Evolutionary conservation across 1,140 invertebrate species (phyloP).

Genomic region (Trichonephila clavipes): DNA sequence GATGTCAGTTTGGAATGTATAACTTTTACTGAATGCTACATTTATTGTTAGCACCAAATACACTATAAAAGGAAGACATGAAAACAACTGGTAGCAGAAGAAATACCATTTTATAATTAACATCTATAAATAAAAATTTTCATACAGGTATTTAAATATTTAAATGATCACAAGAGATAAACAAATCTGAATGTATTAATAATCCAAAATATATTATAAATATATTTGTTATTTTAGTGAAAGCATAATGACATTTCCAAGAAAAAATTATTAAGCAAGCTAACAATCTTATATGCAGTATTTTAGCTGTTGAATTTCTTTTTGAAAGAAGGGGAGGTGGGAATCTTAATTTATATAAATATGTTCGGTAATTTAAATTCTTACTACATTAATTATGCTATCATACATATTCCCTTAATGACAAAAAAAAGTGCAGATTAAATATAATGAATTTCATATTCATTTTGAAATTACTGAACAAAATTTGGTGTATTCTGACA

Average conservation of each 20-base stretch:
- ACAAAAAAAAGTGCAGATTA: too few relatives aligned
- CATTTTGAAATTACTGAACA: too few relatives aligned
- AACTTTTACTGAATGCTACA: not conserved
- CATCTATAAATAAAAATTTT: not conserved
- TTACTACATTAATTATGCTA: too few relatives aligned
- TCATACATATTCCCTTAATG: too few relatives aligned
- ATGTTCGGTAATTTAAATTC: too few relatives aligned
- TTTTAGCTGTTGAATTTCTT: too few relatives aligned
- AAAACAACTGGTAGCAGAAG: not conserved
- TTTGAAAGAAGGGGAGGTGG: too few relatives aligned
- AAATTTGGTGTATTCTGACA: too few relatives aligned
- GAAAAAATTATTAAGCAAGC: not conserved
- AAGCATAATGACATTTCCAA: not conserved
- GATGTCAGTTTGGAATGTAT: not conserved
- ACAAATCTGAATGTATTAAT: not conserved
- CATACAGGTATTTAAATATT: not conserved
- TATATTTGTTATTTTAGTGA: not conserved
- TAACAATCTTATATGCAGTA: too few relatives aligned
- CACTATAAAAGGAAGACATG: not conserved
- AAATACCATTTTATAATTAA: not conserved
- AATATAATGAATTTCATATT: too few relatives aligned
- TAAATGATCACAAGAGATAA: not conserved
- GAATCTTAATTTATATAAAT: too few relatives aligned
- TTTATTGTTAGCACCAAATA: slow-evolving; percentile 11
- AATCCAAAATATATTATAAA: not conserved